Percentiles rank a stretch among this genome's conserved stretches.
Conservation (phyloP, 1,140 invertebrate species). For the Drosophila pruinosa region DNA sequence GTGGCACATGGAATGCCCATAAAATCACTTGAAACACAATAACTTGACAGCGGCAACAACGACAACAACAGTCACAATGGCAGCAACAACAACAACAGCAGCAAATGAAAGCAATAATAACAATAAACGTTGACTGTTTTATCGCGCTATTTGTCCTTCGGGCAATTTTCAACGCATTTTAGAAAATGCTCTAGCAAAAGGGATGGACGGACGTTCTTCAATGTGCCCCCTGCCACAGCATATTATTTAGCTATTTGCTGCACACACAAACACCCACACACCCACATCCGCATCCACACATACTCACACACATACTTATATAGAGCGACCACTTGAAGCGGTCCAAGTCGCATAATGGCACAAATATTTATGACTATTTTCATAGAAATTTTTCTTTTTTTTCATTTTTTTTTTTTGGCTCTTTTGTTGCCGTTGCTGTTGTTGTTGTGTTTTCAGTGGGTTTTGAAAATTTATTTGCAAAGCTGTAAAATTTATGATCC, state of each 20-base stretch:
- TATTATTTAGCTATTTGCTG: conserved; percentile 72
- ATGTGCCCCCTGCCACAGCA: conserved; percentile 9
- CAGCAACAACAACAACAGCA: conserved; percentile 30
- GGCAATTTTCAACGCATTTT: conserved; percentile 67
- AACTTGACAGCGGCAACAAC: conserved; percentile 52
- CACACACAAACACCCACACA: conserved; percentile 26
- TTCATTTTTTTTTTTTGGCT: conserved; percentile 18
- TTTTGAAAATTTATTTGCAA: conserved; percentile 64
- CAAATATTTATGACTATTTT: conserved; percentile 77
- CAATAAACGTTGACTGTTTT: conserved; percentile 73
- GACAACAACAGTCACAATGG: conserved; percentile 26
- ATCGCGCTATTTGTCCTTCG: conserved; percentile 65
- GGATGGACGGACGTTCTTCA: conserved; percentile 11
- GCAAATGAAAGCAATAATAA: conserved; percentile 45
- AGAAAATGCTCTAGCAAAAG: conserved; percentile 30
- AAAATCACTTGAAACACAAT: conserved; percentile 71
- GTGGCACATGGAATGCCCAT: conserved; percentile 37
- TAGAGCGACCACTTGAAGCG: conserved; percentile 52
- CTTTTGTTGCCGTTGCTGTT: conserved; percentile 1
- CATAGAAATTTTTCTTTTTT: conserved; percentile 26
- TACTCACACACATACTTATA: background rate
- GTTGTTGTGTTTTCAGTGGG: conserved; percentile 8
- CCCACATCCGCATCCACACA: background rate
- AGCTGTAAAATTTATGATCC: conserved; percentile 73
- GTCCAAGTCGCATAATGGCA: conserved; percentile 65